These are phyloP conservation scores for Centropyge bicolor DNA, from an alignment of 2,797 vertebrate species.

Conservation along the genomic window DNA sequence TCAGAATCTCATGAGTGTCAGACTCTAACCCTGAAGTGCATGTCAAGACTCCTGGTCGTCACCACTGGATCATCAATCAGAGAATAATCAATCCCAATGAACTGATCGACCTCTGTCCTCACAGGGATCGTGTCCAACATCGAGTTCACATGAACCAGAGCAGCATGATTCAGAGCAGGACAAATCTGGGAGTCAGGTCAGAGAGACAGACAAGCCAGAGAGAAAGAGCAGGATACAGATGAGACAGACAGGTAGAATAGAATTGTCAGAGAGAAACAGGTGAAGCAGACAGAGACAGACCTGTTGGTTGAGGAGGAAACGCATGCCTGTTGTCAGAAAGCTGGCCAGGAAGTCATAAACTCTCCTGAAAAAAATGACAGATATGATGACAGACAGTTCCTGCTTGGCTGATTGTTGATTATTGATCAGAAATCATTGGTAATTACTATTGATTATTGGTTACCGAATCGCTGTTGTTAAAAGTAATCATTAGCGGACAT, in stretches of 20 bases:
- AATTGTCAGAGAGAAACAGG: constrained; percentile 2
- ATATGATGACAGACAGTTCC: neutral
- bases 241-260: neutral
- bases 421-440: neutral
- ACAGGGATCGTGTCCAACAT: constrained; percentile 94
- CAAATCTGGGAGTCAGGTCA: constrained; percentile 89
- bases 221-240: too few species aligned
- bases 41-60: constrained; percentile 87
- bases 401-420: neutral
- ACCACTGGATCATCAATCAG: constrained; percentile 90
- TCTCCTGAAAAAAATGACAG: constrained; percentile 81
- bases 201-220: neutral
- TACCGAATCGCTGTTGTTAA: neutral
- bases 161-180: constrained; percentile 90
- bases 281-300: constrained; percentile 67
- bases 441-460: neutral
- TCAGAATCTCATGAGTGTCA: too few species aligned
- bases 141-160: constrained; percentile 90
- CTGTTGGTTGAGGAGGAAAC: constrained; percentile 92
- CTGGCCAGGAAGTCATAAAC: constrained; percentile 90
- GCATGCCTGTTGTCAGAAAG: constrained; percentile 91
- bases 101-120: constrained; percentile 87
- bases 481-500: neutral
- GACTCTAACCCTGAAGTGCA: constrained; percentile 91
- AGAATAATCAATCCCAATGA: constrained; percentile 94